Evolutionary conservation across 1,140 invertebrate species (phyloP), one percentile per base, ranked within the genome.

Genomic region (Solen grandis): DNA sequence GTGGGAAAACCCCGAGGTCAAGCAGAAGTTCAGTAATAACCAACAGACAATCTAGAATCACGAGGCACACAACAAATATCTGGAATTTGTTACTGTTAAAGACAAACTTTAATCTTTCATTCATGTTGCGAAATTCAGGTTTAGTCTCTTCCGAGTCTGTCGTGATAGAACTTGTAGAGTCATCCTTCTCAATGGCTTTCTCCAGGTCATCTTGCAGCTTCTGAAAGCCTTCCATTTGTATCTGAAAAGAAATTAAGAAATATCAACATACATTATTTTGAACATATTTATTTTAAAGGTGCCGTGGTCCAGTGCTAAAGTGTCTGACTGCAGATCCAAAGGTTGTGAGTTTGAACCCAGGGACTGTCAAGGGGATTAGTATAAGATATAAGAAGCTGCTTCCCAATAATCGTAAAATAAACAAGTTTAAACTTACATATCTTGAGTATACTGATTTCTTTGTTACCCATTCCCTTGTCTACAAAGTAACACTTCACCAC

Each of bases 111-210:
- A 92, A 59, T 52, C 85, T 80, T 54, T 91, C 86, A 35, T 88
- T 79, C 19, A 85, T 62, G n/a, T 86, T 87, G 5, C 76, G 62
- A 13, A 85, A 79, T n/a, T 85, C 85, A 8, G 83, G 80, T 65
- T 88, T 88, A 13, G 85, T 81, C 52, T 89, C 87, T 72, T 90
- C 89, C 25, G 82, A 88, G 38, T 90, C 90, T 84, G 54, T 87
- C 79, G 88, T 91, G 31, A 89, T 80, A 2, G 90, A 90, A 63
- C 86, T 90, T 65, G 83, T 88, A 3, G 88, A 88, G 66, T 91
- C 90, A 59, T 91, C 91, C 60, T 92, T 91, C 63, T 92, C 90
- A 72, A 92, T 92, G 16, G 90, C 90, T 63, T 88, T 86, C 59
- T 92, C 90, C 31, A 91, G 70, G 74, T 92, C 90, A 84, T 92